Evolutionary conservation across 2,113 vertebrate species (phyloP).

Genomic region (Triplophysa rosa): DNA sequence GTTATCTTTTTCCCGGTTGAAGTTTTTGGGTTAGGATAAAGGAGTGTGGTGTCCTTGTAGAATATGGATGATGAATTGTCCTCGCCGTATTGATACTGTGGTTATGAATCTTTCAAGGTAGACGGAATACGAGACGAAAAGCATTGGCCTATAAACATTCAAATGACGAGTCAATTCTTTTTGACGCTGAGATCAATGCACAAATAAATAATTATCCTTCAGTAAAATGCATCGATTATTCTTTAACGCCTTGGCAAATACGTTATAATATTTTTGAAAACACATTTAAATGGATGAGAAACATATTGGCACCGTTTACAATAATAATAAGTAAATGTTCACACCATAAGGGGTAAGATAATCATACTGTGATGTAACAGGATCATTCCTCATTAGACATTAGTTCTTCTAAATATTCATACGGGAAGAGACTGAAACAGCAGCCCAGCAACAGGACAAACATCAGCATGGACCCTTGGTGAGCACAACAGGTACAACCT

Average conservation of each 20-base stretch:
- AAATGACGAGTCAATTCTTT: conserved; percentile 31
- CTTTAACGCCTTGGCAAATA: background rate
- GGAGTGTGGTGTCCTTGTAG: conserved; percentile 53
- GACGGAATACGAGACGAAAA: conserved; percentile 36
- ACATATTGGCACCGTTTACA: background rate
- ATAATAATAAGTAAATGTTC: background rate
- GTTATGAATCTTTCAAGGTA: conserved; percentile 59
- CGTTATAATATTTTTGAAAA: conserved; percentile 1
- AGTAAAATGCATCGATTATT: background rate
- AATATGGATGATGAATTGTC: conserved; percentile 60
- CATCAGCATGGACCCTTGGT: conserved; percentile 57
- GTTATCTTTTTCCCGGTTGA: conserved; percentile 54
- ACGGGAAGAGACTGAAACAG: conserved; percentile 37
- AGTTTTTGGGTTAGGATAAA: conserved; percentile 60
- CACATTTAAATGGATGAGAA: background rate
- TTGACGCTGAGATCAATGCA: conserved; percentile 11
- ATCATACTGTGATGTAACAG: background rate
- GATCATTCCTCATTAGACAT: background rate
- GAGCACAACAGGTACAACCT: conserved; percentile 59
- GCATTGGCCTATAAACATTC: conserved; percentile 30
- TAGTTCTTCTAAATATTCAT: conserved; percentile 15
- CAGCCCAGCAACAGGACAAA: conserved; percentile 37
- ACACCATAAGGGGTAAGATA: too few relatives aligned
- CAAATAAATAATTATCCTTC: conserved; percentile 31
- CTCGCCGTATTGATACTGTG: conserved; percentile 54